Evolutionary conservation across 2,113 vertebrate genomes (phyloP), one percentile per base, ranked within the genome.

Genomic region (Rana temporaria): DNA sequence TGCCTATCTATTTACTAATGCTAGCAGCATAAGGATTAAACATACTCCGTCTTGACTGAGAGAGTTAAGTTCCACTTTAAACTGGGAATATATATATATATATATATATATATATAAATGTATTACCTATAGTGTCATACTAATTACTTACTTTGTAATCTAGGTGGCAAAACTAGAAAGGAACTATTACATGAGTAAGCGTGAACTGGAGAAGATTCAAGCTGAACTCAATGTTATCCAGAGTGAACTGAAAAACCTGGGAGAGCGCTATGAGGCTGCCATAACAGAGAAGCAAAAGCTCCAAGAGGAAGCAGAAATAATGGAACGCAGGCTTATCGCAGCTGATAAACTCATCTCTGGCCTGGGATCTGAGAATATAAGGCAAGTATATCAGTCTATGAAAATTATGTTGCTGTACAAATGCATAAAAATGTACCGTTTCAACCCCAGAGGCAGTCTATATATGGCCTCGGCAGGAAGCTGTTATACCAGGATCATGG

Each of bases 321-420:
- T 98, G 97, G 95, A 98, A 89, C 92, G 95, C 66, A 93, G 97
- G 81, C 91, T 99, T 22, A 87, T 93, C 0, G 97, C 97, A 0
- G 98, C 98, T 0, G 98, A 96, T 90, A 99, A 98, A 81, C 96
- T 99, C 68, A 97, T 99, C 8, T 95, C 92, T 0, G 98, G 97
- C 15, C 91, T 99, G 74, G 95, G 95, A 65, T 98, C 96, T 0
- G 98, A 99, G 85, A 99, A 98, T 2, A 8, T 95, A 87, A 94
- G 98, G 98, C 96, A 86, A 88, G 93, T 22, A 16, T 60, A 19
- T 48, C 38, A 42, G 38, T 7, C 38, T 7, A 42, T 42, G 38
- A 42, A 42, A 42, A 42, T 42, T 1, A 7, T 42, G 38, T 42
- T 42, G 38, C 38, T 42, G 38, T 9, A 42, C 38, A 42, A 7